These are phyloP conservation scores for Acanthosoma haemorrhoidale DNA, from an alignment of 2,888 invertebrate species.

Conservation along the genomic window DNA sequence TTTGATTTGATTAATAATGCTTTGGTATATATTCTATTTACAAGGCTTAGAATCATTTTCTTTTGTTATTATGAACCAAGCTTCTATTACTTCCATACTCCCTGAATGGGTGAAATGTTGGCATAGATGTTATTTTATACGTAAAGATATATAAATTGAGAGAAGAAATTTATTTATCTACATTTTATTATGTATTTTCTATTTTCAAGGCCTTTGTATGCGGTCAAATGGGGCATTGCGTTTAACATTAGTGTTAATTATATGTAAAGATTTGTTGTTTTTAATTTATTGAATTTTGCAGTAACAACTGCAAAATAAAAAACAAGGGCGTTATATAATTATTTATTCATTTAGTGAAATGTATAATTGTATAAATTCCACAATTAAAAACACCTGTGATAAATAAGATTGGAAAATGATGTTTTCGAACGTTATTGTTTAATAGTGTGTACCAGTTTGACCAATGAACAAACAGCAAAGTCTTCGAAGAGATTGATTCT, in stretches of 20 bases:
- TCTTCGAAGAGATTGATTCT: constrained; percentile 13
- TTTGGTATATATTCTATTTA: no score
- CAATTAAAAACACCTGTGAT: constrained; percentile 27
- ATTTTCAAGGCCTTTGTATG: constrained; percentile 20
- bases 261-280: constrained; percentile 27
- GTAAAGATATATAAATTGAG: not conserved
- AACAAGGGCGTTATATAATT: constrained; percentile 18
- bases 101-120: no score
- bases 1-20: no score
- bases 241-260: constrained; percentile 29
- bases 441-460: not conserved
- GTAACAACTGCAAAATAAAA: not conserved
- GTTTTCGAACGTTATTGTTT: constrained; percentile 22
- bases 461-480: constrained; percentile 3
- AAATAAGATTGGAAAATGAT: constrained; percentile 17
- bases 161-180: not conserved
- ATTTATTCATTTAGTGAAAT: constrained; percentile 16
- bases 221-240: constrained; percentile 36
- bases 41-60: no score
- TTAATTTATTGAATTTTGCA: constrained; percentile 30
- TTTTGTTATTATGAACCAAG: no score
- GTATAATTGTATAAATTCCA: not conserved
- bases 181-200: not conserved
- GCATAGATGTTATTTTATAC: no score
- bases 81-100: no score